Conservation (phyloP, 1,140 invertebrate genomes). For the Penaeus vannamei region DNA sequence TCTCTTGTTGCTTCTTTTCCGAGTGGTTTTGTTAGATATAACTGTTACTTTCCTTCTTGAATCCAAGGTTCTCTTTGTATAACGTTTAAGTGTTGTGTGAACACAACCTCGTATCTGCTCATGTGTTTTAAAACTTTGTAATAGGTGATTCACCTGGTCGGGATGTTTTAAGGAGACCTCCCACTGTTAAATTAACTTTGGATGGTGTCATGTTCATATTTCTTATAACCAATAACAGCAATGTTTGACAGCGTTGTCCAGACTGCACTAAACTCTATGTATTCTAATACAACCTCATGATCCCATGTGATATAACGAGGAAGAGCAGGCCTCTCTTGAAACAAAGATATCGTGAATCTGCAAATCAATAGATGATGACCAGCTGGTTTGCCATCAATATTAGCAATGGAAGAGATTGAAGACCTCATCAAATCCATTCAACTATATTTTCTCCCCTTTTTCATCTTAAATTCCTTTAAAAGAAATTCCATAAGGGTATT, state of each 20-base stretch:
- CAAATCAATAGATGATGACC: too few species aligned
- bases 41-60: too few species aligned
- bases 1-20: too few species aligned
- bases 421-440: background rate
- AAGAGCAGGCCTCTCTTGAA: too few species aligned
- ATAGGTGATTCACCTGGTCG: background rate
- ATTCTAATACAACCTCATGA: too few species aligned
- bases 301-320: too few species aligned
- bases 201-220: slow-evolving; percentile 17
- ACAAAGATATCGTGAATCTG: too few species aligned
- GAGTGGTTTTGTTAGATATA: too few species aligned
- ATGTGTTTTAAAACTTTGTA: background rate
- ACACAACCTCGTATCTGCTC: too few species aligned
- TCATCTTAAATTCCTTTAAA: background rate
- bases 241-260: background rate
- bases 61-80: too few species aligned
- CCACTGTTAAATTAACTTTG: background rate
- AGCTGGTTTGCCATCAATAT: too few species aligned
- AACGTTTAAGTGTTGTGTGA: too few species aligned
- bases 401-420: background rate
- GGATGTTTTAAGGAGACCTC: background rate
- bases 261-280: background rate
- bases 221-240: background rate
- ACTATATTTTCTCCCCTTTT: slow-evolving; percentile 9
- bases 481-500: slow-evolving; percentile 9